These are phyloP conservation scores for Eublepharis macularius DNA, from an alignment of 2,113 vertebrate species.

Conservation along the genomic window DNA sequence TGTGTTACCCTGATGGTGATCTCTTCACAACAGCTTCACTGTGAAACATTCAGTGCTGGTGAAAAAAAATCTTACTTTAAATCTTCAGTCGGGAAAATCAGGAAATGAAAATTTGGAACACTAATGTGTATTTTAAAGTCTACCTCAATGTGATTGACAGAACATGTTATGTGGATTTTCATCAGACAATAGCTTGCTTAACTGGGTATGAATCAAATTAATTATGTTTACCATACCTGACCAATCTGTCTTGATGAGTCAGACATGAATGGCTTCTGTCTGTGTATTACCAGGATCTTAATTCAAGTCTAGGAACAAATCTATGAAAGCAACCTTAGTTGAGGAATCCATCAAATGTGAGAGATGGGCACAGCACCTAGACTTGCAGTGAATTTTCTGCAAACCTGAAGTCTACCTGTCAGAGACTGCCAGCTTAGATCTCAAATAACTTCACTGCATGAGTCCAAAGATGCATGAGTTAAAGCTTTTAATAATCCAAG, in stretches of 20 bases:
- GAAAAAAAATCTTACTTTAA: background rate
- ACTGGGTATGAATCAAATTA: background rate
- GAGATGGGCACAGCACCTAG: background rate
- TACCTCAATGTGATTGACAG: background rate
- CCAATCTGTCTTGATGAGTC: background rate
- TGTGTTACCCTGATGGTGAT: conserved; percentile 5
- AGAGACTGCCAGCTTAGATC: too few relatives aligned
- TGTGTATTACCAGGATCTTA: background rate
- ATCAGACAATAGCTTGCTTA: background rate
- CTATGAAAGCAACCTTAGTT: background rate
- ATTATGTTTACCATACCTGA: too few relatives aligned
- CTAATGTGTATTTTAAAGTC: background rate
- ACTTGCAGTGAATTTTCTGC: background rate
- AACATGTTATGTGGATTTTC: background rate
- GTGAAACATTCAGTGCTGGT: background rate
- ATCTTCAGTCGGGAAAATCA: background rate
- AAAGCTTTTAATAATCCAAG: too few relatives aligned
- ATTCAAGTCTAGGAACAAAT: background rate
- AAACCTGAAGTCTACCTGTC: too few relatives aligned
- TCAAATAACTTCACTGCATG: too few relatives aligned
- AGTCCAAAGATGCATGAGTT: too few relatives aligned
- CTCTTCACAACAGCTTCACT: background rate
- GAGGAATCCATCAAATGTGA: background rate
- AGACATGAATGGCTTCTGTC: background rate
- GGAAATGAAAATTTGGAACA: background rate